Percentiles rank a stretch among this genome's conserved stretches.
phyloP scores from a whole-genome alignment of 2,113 vertebrate species.

The Xyrauchen texanus region DNA sequence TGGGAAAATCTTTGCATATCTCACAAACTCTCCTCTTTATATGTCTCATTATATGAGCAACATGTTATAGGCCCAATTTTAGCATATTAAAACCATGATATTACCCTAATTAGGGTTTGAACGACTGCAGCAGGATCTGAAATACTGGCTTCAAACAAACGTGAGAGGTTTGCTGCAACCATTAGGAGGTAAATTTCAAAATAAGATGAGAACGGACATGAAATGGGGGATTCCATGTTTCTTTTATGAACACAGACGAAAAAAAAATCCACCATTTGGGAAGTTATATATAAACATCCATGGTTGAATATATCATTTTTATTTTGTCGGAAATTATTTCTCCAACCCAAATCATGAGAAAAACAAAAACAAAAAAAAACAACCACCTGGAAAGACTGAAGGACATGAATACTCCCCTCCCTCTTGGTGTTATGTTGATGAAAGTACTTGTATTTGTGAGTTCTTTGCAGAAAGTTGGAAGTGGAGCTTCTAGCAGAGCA shows the following conservation, averaged over 20 bases:
- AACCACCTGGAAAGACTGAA: not conserved
- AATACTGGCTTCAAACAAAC: not conserved
- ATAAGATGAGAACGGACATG: too few relatives aligned
- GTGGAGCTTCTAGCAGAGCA: constrained; percentile 1
- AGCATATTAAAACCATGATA: not conserved
- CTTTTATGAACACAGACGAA: not conserved
- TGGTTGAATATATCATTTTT: not conserved
- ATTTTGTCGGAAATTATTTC: not conserved
- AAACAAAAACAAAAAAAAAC: not conserved
- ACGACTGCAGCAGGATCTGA: not conserved
- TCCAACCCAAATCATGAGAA: not conserved
- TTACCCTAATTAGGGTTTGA: not conserved
- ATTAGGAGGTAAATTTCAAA: not conserved
- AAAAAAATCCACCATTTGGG: not conserved
- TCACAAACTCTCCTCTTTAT: not conserved
- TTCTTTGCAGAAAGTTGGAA: not conserved
- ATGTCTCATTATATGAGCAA: not conserved
- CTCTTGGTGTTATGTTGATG: not conserved
- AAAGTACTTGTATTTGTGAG: not conserved
- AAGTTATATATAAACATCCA: not conserved
- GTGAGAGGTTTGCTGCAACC: not conserved
- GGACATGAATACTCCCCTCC: not conserved
- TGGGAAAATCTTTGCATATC: too few relatives aligned
- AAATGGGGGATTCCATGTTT: not conserved
- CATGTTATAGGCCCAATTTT: not conserved